Evolutionary conservation across 2,113 vertebrate species (phyloP).

Genomic region (Potamarius usumacintae): DNA sequence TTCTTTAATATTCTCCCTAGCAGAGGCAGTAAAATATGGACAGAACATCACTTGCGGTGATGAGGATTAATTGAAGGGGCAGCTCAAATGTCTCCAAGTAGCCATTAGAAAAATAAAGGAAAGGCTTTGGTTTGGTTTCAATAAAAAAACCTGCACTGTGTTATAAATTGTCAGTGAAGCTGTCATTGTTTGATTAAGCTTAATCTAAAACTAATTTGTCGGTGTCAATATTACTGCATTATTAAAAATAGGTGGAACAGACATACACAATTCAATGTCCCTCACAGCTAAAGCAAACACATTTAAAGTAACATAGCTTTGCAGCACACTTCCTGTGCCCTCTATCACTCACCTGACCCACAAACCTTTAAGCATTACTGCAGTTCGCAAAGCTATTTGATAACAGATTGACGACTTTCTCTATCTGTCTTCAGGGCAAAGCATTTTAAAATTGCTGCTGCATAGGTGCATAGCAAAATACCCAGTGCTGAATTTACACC

Average conservation of each 20-base stretch:
- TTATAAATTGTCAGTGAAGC: background rate
- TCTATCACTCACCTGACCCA: background rate
- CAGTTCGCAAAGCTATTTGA: background rate
- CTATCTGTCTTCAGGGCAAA: background rate
- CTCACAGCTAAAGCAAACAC: background rate
- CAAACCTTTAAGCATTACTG: slow-evolving; percentile 1
- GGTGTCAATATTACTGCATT: background rate
- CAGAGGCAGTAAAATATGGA: slow-evolving; percentile 50
- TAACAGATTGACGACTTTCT: background rate
- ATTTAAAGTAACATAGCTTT: background rate
- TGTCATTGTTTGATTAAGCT: background rate
- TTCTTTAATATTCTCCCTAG: slow-evolving; percentile 52
- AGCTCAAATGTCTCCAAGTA: slow-evolving; percentile 1
- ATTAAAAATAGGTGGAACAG: background rate
- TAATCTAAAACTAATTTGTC: background rate
- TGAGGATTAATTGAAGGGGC: slow-evolving; percentile 55
- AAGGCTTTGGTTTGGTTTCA: background rate
- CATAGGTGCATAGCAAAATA: background rate
- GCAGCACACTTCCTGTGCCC: background rate
- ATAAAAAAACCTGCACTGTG: background rate
- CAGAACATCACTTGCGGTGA: slow-evolving; percentile 59
- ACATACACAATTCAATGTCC: background rate
- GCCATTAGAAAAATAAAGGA: background rate
- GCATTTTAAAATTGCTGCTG: background rate
- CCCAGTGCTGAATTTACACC: background rate